Conservation (phyloP, 2,888 invertebrate species). For the Caenorhabditis japonica region DNA sequence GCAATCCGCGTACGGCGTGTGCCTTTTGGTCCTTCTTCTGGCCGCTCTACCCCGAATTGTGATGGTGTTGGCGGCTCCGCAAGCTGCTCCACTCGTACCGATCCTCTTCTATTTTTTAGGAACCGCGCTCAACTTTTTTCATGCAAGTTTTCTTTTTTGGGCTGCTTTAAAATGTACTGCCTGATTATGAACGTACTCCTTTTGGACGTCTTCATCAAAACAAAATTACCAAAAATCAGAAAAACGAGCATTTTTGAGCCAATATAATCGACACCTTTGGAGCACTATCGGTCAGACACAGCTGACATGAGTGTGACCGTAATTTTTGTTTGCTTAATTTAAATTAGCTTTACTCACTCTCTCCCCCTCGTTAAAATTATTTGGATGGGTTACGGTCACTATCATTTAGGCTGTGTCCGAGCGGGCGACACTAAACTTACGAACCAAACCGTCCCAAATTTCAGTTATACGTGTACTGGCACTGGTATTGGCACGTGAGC, state of each 20-base stretch:
- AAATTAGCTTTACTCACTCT: too few species aligned
- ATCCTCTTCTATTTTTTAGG: constrained; percentile 69
- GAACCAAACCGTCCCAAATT: too few species aligned
- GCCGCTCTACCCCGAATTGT: constrained; percentile 70
- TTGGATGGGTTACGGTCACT: too few species aligned
- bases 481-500: constrained; percentile 74
- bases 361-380: too few species aligned
- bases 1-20: constrained; percentile 75
- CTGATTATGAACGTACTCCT: too few species aligned
- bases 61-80: constrained; percentile 52
- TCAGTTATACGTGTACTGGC: constrained; percentile 73
- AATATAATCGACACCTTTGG: too few species aligned
- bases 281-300: too few species aligned
- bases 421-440: too few species aligned
- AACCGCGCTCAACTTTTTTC: constrained; percentile 71
- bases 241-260: neutral
- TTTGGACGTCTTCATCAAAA: too few species aligned
- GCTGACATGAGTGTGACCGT: too few species aligned
- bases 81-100: constrained; percentile 68
- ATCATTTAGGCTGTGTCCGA: too few species aligned
- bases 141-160: constrained; percentile 62
- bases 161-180: too few species aligned
- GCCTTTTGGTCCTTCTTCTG: constrained; percentile 71
- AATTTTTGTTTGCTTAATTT: neutral
- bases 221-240: neutral